A percentile compares a stretch with the other conserved stretches of the same genome.
Conservation (phyloP, 1,140 invertebrate species). For the Macrocentrus cingulum region DNA sequence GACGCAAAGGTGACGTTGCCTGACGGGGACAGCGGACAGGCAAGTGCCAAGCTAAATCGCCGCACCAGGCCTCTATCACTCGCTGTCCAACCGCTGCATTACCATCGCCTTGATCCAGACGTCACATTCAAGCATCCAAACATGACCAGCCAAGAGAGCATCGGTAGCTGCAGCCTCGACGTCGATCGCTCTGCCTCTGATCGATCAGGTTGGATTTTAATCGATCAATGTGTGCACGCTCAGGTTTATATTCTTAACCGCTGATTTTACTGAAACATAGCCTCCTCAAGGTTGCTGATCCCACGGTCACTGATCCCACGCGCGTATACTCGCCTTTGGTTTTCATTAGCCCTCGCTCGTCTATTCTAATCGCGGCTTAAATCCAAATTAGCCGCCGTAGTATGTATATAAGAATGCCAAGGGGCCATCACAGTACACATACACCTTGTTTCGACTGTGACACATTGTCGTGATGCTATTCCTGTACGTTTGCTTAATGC, state of each 20-base stretch:
- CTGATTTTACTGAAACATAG: neutral
- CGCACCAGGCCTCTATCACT: constrained; percentile 51
- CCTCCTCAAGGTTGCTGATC: constrained; percentile 11
- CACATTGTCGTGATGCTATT: constrained; percentile 7
- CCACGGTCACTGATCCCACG: constrained; percentile 19
- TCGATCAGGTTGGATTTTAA: constrained; percentile 68
- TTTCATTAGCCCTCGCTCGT: constrained; percentile 2
- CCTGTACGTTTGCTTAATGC: neutral
- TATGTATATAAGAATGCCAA: constrained; percentile 8
- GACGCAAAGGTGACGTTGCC: constrained; percentile 42
- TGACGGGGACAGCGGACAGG: constrained; percentile 35
- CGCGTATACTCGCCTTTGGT: constrained; percentile 5
- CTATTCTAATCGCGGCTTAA: constrained; percentile 10
- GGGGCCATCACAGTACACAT: neutral
- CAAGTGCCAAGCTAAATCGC: constrained; percentile 35
- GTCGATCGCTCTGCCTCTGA: constrained; percentile 77
- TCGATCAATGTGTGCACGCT: neutral
- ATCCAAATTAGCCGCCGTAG: constrained; percentile 6
- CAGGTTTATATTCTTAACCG: neutral
- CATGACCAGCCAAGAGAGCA: constrained; percentile 64
- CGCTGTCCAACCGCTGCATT: constrained; percentile 54
- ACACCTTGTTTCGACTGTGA: neutral
- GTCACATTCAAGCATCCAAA: constrained; percentile 42
- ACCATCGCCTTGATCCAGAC: constrained; percentile 50
- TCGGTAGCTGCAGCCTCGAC: constrained; percentile 81